Base-by-base conservation (phyloP, 1,140 invertebrate species). In the Caenorhabditis elegans region DNA sequence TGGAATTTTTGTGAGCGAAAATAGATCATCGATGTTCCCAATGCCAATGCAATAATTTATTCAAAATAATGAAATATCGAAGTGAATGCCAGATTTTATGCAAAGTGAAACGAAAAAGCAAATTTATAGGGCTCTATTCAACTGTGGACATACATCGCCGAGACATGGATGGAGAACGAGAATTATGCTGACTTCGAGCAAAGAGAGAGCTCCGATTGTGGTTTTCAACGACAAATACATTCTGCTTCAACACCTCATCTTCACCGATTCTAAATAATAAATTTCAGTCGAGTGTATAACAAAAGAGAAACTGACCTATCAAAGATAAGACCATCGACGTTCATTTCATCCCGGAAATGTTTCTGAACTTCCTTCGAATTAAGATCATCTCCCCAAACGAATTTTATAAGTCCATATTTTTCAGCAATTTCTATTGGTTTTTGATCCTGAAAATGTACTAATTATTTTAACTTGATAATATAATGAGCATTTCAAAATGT, bases 361-460 rank as follows among this genome's bases (percentile, higher is more conserved):
- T 89, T 78, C 24, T 89, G 83, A 43, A 81, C 39, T 31, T 83
- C 49, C 47, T 87, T 88, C 19, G 86, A 79, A 70, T 86, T 82
- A 34, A 89, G 60, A 49, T 89, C 88, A 60, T 89, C 89, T 19
- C 88, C 88, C 88, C 88, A 89, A 24, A 90, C 86, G 26, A 89
- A 89, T 8, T 82, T 83, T 15, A 89, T 85, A 11, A 89, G 65
- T 6, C 85, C 83, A 34, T 86, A 84, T 34, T 84, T 53, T 34
- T 85, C 83, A 28, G 89, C 88, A 34, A 82, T 82, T 6, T 28
- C 46, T 39, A 88, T 60, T 1, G 89, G 89, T 15, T 80, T 80
- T 13, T 80, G 60, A 70, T 84, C 83, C 49, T 82, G 39, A 70
- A 80, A 70, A n/a, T n/a, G n/a, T n/a, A 15, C 19, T 15, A 0